phyloP scores from a whole-genome alignment of 2,888 invertebrate species.

The Psococerastis gibbosa region DNA sequence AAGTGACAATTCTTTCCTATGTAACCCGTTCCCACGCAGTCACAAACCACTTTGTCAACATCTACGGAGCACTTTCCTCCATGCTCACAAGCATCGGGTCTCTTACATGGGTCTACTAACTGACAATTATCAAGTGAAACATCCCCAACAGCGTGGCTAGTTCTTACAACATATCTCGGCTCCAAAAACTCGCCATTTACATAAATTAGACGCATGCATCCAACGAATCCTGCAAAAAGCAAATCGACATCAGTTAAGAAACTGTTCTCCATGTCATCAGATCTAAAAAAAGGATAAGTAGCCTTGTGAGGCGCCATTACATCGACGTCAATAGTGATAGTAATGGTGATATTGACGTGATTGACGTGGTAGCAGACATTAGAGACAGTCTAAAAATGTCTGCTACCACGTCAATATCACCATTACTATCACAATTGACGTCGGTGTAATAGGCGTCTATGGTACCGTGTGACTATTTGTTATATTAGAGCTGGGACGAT shows the following conservation, averaged over 20 bases:
- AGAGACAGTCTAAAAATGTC: no score
- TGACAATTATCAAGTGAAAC: conserved; percentile 79
- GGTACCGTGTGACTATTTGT: no score
- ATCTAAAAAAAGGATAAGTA: no score
- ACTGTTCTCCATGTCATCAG: not conserved
- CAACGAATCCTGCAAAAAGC: conserved; percentile 58
- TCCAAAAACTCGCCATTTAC: conserved; percentile 68
- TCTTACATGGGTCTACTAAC: conserved; percentile 71
- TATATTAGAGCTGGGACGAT: no score
- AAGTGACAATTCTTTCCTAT: conserved; percentile 90
- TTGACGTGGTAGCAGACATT: no score
- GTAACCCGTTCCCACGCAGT: conserved; percentile 79
- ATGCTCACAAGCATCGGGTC: conserved; percentile 84
- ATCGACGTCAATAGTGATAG: no score
- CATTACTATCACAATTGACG: no score
- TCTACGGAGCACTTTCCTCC: conserved; percentile 78
- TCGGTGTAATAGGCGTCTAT: no score
- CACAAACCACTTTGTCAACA: conserved; percentile 72
- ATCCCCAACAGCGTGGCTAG: conserved; percentile 67
- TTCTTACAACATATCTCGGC: conserved; percentile 60
- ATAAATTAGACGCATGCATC: conserved; percentile 76
- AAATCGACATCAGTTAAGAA: not conserved
- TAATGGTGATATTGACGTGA: no score
- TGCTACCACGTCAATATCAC: no score
- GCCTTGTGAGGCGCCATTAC: no score